Base-by-base conservation (phyloP, 2,797 vertebrate genomes). In the Okamejei kenojei region DNA sequence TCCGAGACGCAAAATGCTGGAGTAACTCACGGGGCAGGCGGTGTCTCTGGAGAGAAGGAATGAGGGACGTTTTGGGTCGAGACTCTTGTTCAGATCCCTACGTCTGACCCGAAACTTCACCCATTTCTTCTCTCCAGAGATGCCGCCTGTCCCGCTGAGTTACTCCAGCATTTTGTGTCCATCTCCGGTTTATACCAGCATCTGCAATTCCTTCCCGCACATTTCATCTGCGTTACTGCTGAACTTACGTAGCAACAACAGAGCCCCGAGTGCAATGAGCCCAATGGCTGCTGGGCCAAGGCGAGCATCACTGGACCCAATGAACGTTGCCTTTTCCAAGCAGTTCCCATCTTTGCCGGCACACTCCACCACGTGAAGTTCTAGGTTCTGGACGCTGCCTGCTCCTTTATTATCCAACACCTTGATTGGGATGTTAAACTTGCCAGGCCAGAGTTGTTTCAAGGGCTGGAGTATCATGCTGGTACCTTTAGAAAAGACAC, bases 211-310 rank as follows among this genome's bases (percentile, higher is more conserved):
- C 45, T 45, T 45, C 45, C 45, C 45, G 45, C 45, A 45, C 45
- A 45, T 45, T 45, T 45, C 45, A 45, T 45, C 45, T 45, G 4
- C 45, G 45, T 45, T 45, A 45, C 54, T 7, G 29, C 8, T 13
- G 6, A 21, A 96, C 97, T 97, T 94, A 97, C 97, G 81, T 1
- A 97, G 82, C 2, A 97, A 94, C 29, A 97, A 94, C 94, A 97
- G 95, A n/a, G 97, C 94, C 80, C 96, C 97, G 38, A 97, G 95
- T 65, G 97, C 95, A 91, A 97, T 38, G 0, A 96, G 94, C 61
- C 96, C 94, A 92, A 97, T n/a, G 15, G 95, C 97, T 0, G 93
- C 15, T 0, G 93, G 80, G 32, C 96, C 96, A 0, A 97, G 94
- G 13, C 0, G 54, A 0, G 76, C 1, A 0, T 17, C 35, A 78